Evolutionary conservation across 2,888 invertebrate genomes (phyloP).

Genomic region (Tortrix viridana): DNA sequence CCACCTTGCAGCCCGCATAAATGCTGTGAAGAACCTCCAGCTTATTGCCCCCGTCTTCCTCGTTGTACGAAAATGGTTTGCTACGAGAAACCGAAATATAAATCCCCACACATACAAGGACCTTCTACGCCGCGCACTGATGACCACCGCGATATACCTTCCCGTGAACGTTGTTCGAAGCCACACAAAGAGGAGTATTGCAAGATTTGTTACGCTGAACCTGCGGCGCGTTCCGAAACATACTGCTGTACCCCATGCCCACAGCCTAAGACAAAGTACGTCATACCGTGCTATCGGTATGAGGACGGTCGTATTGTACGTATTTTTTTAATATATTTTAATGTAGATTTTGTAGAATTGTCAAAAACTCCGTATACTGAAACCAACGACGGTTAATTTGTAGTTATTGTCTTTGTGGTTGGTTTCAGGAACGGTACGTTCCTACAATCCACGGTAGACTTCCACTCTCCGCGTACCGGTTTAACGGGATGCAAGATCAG

Average conservation of each 20-base stretch:
- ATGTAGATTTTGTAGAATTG: not conserved
- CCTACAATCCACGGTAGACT: conserved; percentile 72
- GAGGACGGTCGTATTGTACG: conserved; percentile 80
- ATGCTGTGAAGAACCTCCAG: conserved; percentile 51
- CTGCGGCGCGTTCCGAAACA: conserved; percentile 22
- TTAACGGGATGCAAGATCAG: conserved; percentile 77
- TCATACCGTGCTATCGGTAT: conserved; percentile 77
- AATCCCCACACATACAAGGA: conserved; percentile 7
- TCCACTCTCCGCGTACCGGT: conserved; percentile 66
- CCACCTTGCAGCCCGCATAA: conserved; percentile 49
- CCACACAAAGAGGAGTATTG: conserved; percentile 6
- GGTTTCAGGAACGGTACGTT: conserved; percentile 81
- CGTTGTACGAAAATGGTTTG: conserved; percentile 58
- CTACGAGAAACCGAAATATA: conserved; percentile 50
- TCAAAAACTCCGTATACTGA: conserved; percentile 43
- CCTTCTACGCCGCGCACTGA: too few relatives aligned
- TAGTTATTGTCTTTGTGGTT: conserved; percentile 59
- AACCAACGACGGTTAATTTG: conserved; percentile 44
- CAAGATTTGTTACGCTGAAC: conserved; percentile 30
- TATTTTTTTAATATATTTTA: conserved; percentile 39
- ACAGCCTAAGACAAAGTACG: conserved; percentile 69
- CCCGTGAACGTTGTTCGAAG: too few relatives aligned
- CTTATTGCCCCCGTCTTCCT: conserved; percentile 61
- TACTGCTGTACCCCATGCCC: conserved; percentile 49
- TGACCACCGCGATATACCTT: too few relatives aligned